Evolutionary conservation across 2,113 vertebrate genomes (phyloP), one percentile per base, ranked within the genome.

Genomic region (Paratilapia polleni): DNA sequence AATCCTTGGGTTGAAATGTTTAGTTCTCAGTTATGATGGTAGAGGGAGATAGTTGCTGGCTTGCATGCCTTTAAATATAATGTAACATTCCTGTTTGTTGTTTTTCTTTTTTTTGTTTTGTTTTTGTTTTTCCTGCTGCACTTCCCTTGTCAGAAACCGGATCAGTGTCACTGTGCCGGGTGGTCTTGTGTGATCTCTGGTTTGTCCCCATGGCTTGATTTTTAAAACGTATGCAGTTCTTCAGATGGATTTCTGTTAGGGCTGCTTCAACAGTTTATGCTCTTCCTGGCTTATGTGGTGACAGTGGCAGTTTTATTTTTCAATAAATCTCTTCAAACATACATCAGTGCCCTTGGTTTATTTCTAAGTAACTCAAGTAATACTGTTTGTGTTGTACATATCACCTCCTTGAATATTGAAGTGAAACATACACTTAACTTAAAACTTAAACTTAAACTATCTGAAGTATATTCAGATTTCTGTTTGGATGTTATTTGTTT

Each of bases 291-390:
- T 91, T 81, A 10, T 68, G 58, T 88, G 66, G 47, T 83, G 70
- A 78, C 86, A 70, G 78, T 91, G 84, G 81, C 91, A 81, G 89
- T 93, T 94, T 94, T 89, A 92, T 93, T 95, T 95, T 93, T 85
- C 61, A 95, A 94, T 95, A 95, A 95, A 95, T 84, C n/a, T 91
- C 78, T 75, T 89, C 87, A 64, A n/a, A 92, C 81, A 84, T 43
- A 61, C 36, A 2, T 60, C 8, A 5, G 6, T 77, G 41, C 14
- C 80, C 19, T 70, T 36, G 15, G 58, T 60, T 63, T 86, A 6
- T 52, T 70, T 81, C 10, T 56, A 6, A 28, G 5, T 17, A 24
- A 41, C 26, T 20, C 10, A 13, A 58, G 15, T 1, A 60, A 59
- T 20, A 12, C 14, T 6, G 26, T 43, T 13, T 14, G 43, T 47